Base-by-base conservation (phyloP, 1,140 invertebrate species). In the Heliothis virescens region DNA sequence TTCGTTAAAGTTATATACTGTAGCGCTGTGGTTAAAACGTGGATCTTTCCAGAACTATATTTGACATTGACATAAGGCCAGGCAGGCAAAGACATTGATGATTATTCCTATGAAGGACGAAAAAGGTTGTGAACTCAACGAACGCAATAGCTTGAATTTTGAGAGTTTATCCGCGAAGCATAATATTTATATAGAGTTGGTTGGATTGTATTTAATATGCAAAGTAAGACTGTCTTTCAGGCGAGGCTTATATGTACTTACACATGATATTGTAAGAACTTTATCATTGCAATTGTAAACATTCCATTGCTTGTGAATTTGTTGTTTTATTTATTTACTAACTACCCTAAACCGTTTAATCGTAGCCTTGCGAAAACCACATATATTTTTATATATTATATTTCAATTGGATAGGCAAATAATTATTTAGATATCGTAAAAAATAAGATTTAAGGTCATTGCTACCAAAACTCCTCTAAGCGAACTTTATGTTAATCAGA, bases 291-390 rank as follows among this genome's bases (percentile, higher is more conserved):
- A 92, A 90, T 87, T 91, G 87, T 94, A 92, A 92, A 94, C 92
- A 94, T 94, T 94, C 92, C 92, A 94, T 92, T 91, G 92, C 92
- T 94, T 94, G 89, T 94, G 87, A 89, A 71, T 80, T 21, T 86
- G 84, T 83, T 88, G 82, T 90, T 88, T 93, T 89, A 91, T 90
- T 91, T 90, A 9, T 29, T 3, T 50, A 50, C 47, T 47, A 12
- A 9, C n/a, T 18, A 57, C 10, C 21, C 26, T 4, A 0, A 34
- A 34, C 1, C 7, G 7, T n/a, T n/a, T n/a, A n/a, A n/a, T n/a
- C n/a, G n/a, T n/a, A n/a, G n/a, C n/a, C n/a, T n/a, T n/a, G n/a
- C n/a, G n/a, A n/a, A n/a, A n/a, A n/a, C n/a, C n/a, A n/a, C n/a
- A n/a, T n/a, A n/a, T n/a, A 1, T 34, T 34, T 34, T 34, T 2